Evolutionary conservation across 1,140 invertebrate species (phyloP).

Genomic region (Neotoxoptera formosana): DNA sequence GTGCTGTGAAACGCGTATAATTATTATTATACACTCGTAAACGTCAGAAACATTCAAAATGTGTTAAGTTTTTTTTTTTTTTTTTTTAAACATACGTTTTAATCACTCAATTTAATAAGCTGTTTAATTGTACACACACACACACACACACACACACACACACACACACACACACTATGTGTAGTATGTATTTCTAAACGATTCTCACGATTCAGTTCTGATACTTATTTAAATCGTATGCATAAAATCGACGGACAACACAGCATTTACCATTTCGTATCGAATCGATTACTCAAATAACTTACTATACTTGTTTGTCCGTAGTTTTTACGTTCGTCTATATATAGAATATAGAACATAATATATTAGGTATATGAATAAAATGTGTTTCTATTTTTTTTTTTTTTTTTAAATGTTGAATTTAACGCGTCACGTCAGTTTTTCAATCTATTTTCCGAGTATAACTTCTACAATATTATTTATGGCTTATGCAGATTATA

Average conservation of each 20-base stretch:
- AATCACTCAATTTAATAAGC: conserved; percentile 11
- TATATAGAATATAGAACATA: neutral
- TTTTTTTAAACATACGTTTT: neutral
- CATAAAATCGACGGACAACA: neutral
- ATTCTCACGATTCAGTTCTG: neutral
- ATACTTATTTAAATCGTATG: neutral
- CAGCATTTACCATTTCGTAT: neutral
- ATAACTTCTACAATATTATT: neutral
- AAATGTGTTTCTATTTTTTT: neutral
- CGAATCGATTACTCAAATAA: neutral
- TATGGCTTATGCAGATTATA: neutral
- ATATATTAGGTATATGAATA: no score
- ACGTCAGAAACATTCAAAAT: neutral
- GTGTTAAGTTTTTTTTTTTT: neutral
- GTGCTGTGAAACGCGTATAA: neutral
- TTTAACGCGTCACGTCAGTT: neutral
- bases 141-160: no score
- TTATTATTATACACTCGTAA: neutral
- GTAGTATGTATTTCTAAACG: neutral
- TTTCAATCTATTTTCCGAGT: no score
- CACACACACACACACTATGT: neutral
- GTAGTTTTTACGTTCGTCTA: neutral
- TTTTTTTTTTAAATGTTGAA: neutral
- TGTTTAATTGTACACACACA: neutral
- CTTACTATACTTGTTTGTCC: neutral